Base-by-base conservation (phyloP, 2,888 invertebrate species). In the Drosophila fungiperda region DNA sequence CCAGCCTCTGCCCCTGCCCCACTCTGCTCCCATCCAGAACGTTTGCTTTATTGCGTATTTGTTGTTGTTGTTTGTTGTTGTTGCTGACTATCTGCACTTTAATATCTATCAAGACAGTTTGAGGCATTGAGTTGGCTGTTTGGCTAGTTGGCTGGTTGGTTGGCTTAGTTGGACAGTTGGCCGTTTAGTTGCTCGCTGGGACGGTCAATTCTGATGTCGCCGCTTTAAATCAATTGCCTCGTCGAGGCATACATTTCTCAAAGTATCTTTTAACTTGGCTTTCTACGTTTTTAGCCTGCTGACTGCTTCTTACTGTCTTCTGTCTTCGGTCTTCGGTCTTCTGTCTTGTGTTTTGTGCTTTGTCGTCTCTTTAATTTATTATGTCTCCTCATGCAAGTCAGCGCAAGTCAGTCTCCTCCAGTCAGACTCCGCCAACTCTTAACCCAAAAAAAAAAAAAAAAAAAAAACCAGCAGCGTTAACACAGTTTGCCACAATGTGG, bases 331-430 rank as follows among this genome's bases (percentile, higher is more conserved):
- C 57, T 35, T 12, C 42, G 36, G 20, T 40, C 60, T 61, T 76
- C 60, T 42, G 65, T 38, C 53, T 68, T 52, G 61, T 35, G 49
- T 40, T 42, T 26, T 54, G 64, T 53, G 52, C 60, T 73, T 67
- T 53, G 82, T 68, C 68, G 79, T 67, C 65, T 60, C 82, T 77
- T 83, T 83, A 87, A 83, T 83, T 83, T 83, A 83, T 87, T 81
- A 87, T 79, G 82, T 76, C 73, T 81, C 65, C 82, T 81, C 83
- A 83, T 83, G 83, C 83, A 67, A 83, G 61, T 58, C 29, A 29
- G 29, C 29, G 68, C 74, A 62, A 61, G 49, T 54, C 74, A 42
- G 66, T 38, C 62, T 36, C 58, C 70, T 50, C 52, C 61, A 64
- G 45, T 68, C 66, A 58, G 54, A 55, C 76, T 67, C 62, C 74